Evolutionary conservation across 2,888 invertebrate genomes (phyloP).

Genomic region (Leucania comma): DNA sequence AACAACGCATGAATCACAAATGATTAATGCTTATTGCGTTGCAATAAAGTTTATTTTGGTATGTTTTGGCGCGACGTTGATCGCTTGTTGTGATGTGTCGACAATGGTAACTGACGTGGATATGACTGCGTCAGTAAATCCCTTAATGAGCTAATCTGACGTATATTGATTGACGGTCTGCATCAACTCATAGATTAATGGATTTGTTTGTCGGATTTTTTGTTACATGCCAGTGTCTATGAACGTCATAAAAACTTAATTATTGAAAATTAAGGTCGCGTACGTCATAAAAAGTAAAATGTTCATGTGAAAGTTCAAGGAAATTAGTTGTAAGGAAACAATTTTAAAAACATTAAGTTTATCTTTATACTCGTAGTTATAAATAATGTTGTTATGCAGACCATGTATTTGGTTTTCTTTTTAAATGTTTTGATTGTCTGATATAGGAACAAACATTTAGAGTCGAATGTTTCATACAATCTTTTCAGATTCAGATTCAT

Average conservation of each 20-base stretch:
- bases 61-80: slow-evolving; percentile 62
- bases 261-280: slow-evolving; percentile 16
- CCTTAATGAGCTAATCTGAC: slow-evolving; percentile 79
- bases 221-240: slow-evolving; percentile 24
- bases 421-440: not conserved
- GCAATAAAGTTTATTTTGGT: slow-evolving; percentile 69
- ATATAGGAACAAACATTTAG: not conserved
- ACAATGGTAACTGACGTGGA: slow-evolving; percentile 70
- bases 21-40: slow-evolving; percentile 66
- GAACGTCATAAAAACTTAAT: slow-evolving; percentile 34
- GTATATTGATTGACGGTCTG: slow-evolving; percentile 74
- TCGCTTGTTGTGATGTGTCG: slow-evolving; percentile 67
- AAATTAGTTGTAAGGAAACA: slow-evolving; percentile 2
- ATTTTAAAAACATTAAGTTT: not conserved
- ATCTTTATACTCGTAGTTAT: not conserved
- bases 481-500: too few species aligned
- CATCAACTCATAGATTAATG: slow-evolving; percentile 59
- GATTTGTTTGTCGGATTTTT: slow-evolving; percentile 55
- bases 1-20: slow-evolving; percentile 67
- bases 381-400: not conserved
- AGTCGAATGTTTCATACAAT: not conserved
- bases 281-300: slow-evolving; percentile 8
- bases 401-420: not conserved
- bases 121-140: slow-evolving; percentile 73
- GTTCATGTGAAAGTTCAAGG: slow-evolving; percentile 25